Conservation (phyloP, 2,888 invertebrate species). For the Eurois occulta region DNA sequence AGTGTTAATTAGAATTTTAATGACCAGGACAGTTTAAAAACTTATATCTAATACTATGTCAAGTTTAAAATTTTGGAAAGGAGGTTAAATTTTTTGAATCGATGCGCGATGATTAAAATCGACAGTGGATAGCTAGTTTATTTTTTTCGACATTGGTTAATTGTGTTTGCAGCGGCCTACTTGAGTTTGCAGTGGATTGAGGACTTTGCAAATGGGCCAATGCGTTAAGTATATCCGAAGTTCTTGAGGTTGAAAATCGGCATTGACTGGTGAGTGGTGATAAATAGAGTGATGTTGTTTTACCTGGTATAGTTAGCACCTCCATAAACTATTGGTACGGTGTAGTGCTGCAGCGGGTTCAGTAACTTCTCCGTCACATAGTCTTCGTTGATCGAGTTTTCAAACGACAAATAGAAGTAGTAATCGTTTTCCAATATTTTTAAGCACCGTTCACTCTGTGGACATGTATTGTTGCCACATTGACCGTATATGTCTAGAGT, state of each 20-base stretch:
- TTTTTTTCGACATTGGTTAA: not conserved
- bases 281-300: not conserved
- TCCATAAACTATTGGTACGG: conserved; percentile 82
- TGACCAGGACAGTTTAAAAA: no score
- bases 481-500: conserved; percentile 76
- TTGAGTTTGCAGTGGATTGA: not conserved
- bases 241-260: not conserved
- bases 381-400: conserved; percentile 80
- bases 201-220: no score
- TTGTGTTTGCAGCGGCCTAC: not conserved
- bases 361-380: conserved; percentile 84
- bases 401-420: conserved; percentile 82
- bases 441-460: conserved; percentile 59
- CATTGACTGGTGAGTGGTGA: not conserved
- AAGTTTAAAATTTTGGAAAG: not conserved
- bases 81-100: not conserved
- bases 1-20: no score
- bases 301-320: conserved; percentile 84
- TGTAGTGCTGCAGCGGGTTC: conserved; percentile 74
- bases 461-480: conserved; percentile 67
- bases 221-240: not conserved
- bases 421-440: conserved; percentile 73
- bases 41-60: no score
- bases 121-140: not conserved
- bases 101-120: not conserved